phyloP scores from a whole-genome alignment of 2,797 vertebrate species.

The Micromesistius poutassou region DNA sequence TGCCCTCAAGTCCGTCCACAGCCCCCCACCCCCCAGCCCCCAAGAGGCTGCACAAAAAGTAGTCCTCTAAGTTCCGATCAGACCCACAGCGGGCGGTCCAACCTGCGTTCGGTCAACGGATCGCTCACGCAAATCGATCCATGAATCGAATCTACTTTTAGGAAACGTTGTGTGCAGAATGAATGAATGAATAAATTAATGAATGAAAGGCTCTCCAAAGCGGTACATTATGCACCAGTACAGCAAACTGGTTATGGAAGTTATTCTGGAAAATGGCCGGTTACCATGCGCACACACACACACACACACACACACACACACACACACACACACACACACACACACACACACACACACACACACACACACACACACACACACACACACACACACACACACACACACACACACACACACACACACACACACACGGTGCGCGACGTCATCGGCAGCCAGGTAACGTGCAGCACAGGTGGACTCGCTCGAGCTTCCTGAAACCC shows the following conservation, averaged over 20 bases:
- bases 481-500: constrained; percentile 52
- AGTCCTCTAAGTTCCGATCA: neutral
- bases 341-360: neutral
- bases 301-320: neutral
- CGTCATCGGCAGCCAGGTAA: constrained; percentile 3
- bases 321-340: constrained; percentile 1
- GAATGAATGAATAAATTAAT: no score
- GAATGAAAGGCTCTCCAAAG: no score
- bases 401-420: constrained; percentile 3
- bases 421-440: constrained; percentile 4
- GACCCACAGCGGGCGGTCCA: neutral
- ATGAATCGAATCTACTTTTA: neutral
- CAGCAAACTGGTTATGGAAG: no score
- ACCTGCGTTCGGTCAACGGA: neutral
- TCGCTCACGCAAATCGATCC: neutral
- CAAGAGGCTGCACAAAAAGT: neutral
- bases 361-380: constrained; percentile 7
- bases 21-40: neutral
- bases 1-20: neutral
- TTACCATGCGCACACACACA: neutral
- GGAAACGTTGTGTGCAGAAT: no score
- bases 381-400: no score
- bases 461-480: constrained; percentile 36
- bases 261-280: no score
- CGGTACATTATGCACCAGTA: no score